Evolutionary conservation across 2,888 invertebrate genomes (phyloP).

Genomic region (Thera obeliscata): DNA sequence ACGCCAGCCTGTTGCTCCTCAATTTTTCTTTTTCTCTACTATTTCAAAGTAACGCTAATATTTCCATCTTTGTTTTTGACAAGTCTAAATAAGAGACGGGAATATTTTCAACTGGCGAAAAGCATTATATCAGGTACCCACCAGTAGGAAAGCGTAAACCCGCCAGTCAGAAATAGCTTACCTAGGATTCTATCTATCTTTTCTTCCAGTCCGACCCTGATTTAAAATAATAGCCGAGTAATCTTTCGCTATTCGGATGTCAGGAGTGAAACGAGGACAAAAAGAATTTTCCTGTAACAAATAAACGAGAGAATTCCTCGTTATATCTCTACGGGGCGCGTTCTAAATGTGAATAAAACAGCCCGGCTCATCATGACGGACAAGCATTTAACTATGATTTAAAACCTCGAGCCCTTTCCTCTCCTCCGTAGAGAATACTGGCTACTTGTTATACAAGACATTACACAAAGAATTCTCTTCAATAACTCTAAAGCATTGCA

Average conservation of each 20-base stretch:
- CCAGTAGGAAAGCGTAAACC: no score
- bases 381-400: constrained; percentile 22
- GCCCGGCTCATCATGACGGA: constrained; percentile 17
- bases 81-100: no score
- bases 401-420: constrained; percentile 3
- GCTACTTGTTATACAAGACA: not conserved
- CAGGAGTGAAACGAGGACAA: constrained; percentile 28
- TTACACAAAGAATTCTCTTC: no score
- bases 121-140: no score
- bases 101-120: no score
- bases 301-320: constrained; percentile 27
- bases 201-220: constrained; percentile 13
- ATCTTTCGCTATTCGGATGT: constrained; percentile 29
- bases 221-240: constrained; percentile 26
- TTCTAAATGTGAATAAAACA: constrained; percentile 27
- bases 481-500: not conserved
- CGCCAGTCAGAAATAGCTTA: no score
- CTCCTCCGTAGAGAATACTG: not conserved
- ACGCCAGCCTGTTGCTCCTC: no score
- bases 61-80: no score
- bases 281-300: constrained; percentile 25
- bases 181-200: not conserved
- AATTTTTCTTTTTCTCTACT: no score
- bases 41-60: no score
- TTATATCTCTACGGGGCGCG: constrained; percentile 25